phyloP scores from a whole-genome alignment of 2,888 invertebrate genomes.

The Aphidoletes aphidimyza region DNA sequence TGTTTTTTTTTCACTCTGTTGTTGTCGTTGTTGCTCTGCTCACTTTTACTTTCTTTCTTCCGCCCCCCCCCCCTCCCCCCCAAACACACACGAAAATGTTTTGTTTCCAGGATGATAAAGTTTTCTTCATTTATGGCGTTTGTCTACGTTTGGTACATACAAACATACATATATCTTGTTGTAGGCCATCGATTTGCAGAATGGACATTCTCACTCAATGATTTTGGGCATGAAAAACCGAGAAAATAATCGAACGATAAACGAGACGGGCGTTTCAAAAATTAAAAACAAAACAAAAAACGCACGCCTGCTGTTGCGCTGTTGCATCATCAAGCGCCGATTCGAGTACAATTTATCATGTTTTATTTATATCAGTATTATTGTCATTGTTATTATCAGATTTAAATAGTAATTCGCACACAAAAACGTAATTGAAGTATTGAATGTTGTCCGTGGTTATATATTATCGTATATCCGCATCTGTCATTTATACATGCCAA shows the following conservation, averaged over 20 bases:
- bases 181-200: constrained; percentile 10
- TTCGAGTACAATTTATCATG: background rate
- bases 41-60: background rate
- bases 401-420: background rate
- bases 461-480: constrained; percentile 26
- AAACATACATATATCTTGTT: too few relatives aligned
- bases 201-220: background rate
- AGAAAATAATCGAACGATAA: background rate
- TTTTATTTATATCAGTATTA: background rate
- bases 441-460: constrained; percentile 15
- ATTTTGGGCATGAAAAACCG: background rate
- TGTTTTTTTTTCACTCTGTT: too few relatives aligned
- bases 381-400: background rate
- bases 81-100: too few relatives aligned
- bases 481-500: constrained; percentile 14
- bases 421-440: background rate
- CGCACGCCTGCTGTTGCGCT: too few relatives aligned
- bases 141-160: background rate
- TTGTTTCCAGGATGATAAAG: background rate
- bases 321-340: too few relatives aligned
- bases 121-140: background rate
- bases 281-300: too few relatives aligned
- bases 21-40: background rate
- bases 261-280: background rate
- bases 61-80: background rate